Evolutionary conservation across 1,140 invertebrate species (phyloP), one percentile per base, ranked within the genome.

Genomic region (Cotesia vestalis): DNA sequence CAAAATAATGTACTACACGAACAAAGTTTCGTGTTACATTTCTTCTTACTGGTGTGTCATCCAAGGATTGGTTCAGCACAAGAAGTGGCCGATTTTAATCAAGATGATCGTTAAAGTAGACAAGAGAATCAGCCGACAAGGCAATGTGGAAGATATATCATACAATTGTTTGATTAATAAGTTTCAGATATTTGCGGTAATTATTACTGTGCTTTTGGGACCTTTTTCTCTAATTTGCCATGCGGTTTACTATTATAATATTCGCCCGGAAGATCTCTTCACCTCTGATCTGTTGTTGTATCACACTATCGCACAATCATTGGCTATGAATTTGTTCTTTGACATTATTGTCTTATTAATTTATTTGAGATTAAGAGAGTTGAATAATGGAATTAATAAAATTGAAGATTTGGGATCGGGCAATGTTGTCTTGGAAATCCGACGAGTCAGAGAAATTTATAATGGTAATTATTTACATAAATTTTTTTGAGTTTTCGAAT

Each of bases 1-100:
- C 73, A 78, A 81, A 57, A 82, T 82, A 8, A 82, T 81, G 75
- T 82, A 82, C 27, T 81, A 75, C 51, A 74, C 73, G 73, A 81
- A 81, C 66, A 80, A 82, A 52, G 72, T 74, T 0, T 60, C 75
- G 0, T 78, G 71, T 62, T 81, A 81, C 61, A 55, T 81, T 0
- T 75, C 81, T 2, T 73, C 79, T 4, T 82, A 81, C 51, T 82
- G 81, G 46, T 82, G 81, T 36, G 79, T 82, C n/a, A 75, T 40
- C 14, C 75, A 79, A 6, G 74, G 79, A 3, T n/a, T 78, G 35
- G 36, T 70, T 1, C 73, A 81, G 14, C 77, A 81, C 35, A 62
- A 73, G 17, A 81, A 77, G 36, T 82, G 81, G 81, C 73, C 76
- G 4, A 63, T 78, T 20, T 60, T 81, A 27, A 78, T 81, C 68